A percentile compares a stretch with the other conserved stretches of the same genome.
These are phyloP conservation scores for Buceros bicornis DNA, from an alignment of 2,797 vertebrate species.

Conservation along the genomic window DNA sequence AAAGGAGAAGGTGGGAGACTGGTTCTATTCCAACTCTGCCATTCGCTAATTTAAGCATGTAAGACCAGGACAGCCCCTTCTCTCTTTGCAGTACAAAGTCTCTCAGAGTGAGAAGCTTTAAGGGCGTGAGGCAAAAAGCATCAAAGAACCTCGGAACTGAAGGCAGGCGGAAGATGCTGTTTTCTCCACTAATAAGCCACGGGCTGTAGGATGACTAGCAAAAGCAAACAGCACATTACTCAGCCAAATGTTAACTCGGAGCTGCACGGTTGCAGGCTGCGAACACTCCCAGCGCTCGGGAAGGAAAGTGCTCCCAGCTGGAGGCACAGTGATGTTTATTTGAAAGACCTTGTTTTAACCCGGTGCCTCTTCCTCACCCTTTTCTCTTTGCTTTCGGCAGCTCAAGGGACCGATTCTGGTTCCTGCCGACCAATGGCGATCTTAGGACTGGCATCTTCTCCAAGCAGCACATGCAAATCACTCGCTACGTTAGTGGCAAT, in stretches of 20 bases:
- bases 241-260: not conserved
- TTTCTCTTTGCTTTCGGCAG: not conserved
- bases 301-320: not conserved
- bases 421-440: not conserved
- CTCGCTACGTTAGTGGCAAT: not conserved
- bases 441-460: not conserved
- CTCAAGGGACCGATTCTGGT: not conserved
- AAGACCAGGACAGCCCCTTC: not conserved
- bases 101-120: not conserved
- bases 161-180: not conserved
- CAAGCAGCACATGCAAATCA: not conserved
- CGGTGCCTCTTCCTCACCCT: not conserved
- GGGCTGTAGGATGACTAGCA: not conserved
- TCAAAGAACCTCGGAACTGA: not conserved
- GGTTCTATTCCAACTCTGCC: not conserved
- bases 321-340: not conserved
- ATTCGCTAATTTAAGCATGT: rapidly evolving
- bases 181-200: not conserved
- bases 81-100: not conserved
- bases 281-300: not conserved
- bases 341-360: not conserved
- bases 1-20: not conserved
- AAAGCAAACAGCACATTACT: not conserved
- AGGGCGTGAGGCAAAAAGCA: not conserved
- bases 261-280: not conserved